Base-by-base conservation (phyloP, 2,797 vertebrate genomes). In the Simalia tracyae region DNA sequence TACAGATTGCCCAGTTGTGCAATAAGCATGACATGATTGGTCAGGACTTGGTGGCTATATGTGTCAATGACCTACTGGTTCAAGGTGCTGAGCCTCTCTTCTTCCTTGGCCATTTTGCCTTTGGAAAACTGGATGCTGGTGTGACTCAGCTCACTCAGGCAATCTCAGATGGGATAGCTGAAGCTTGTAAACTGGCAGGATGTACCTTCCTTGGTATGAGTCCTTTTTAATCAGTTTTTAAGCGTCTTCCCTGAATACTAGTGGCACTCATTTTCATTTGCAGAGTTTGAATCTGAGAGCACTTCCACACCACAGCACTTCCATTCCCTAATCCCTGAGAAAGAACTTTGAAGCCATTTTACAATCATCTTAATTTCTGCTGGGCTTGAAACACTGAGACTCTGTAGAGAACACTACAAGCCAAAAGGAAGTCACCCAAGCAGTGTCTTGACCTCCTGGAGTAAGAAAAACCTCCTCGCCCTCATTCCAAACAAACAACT, bases 61-160 rank as follows among this genome's bases (percentile, higher is more conserved):
- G 99, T 63, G 98, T 98, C 86, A 99, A 99, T 14, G 98, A 98
- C 0, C 96, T 99, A n/a, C 95, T 99, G 94, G 98, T 98, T 84
- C 98, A 98, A 91, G 98, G 99, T 4, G 99, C 99, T 0, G 98
- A 99, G 96, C 98, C 98, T 0, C 98, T 99, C 94, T 98, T 98
- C 97, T 99, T 99, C 96, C 97, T 98, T 28, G 97, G 97, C 91
- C 98, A 98, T 90, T 98, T 98, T 94, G 96, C 98, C 93, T 98
- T 97, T 90, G 98, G 98, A 12, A 96, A 95, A 31, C 97, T 98
- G 92, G 98, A 98, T 1, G 96, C 96, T 81, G 96, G 96, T 0
- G 97, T 98, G 84, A 95, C 97, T 2, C 72, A 81, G 19, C 72
- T 81, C 72, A 81, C 72, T 81, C 96, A 98, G 36, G 87, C 97